phyloP scores from a whole-genome alignment of 2,888 invertebrate genomes.

The Loripinus fragilis region DNA sequence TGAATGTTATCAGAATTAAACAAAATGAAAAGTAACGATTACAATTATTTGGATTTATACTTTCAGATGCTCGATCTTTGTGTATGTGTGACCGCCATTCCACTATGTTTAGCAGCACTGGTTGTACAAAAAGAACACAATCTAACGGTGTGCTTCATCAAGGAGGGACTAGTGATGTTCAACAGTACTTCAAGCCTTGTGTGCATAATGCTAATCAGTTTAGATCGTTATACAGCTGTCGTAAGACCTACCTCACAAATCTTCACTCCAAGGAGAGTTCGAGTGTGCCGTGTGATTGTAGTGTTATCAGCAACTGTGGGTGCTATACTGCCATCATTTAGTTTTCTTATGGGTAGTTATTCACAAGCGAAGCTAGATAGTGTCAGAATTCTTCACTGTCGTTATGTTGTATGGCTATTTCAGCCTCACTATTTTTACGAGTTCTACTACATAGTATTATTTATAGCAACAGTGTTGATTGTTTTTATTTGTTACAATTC shows the following conservation, averaged over 20 bases:
- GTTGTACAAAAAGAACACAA: slow-evolving; percentile 33
- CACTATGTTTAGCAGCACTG: slow-evolving; percentile 34
- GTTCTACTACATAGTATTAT: slow-evolving; percentile 39
- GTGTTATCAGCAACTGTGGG: slow-evolving; percentile 34
- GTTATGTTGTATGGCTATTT: slow-evolving; percentile 46
- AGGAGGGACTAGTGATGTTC: slow-evolving; percentile 52
- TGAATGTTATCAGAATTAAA: too few species aligned
- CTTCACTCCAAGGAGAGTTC: slow-evolving; percentile 29
- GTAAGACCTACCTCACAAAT: slow-evolving; percentile 43
- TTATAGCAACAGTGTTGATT: slow-evolving; percentile 29
- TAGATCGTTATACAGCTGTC: slow-evolving; percentile 52
- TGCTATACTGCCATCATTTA: slow-evolving; percentile 31
- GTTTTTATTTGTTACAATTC: slow-evolving; percentile 41
- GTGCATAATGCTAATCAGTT: slow-evolving; percentile 45
- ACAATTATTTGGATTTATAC: too few species aligned
- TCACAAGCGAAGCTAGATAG: slow-evolving; percentile 1
- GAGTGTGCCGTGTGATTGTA: slow-evolving; percentile 30
- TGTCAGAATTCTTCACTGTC: slow-evolving; percentile 34
- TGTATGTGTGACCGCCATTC: slow-evolving; percentile 40
- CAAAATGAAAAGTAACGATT: too few species aligned
- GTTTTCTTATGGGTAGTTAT: slow-evolving; percentile 34
- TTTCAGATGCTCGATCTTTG: slow-evolving; percentile 45
- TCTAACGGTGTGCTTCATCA: slow-evolving; percentile 38
- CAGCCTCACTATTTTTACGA: slow-evolving; percentile 52
- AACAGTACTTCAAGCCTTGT: slow-evolving; percentile 47